These are phyloP conservation scores for Ailurus styani DNA, from an alignment of 2,113 vertebrate genomes.

Conservation along the genomic window DNA sequence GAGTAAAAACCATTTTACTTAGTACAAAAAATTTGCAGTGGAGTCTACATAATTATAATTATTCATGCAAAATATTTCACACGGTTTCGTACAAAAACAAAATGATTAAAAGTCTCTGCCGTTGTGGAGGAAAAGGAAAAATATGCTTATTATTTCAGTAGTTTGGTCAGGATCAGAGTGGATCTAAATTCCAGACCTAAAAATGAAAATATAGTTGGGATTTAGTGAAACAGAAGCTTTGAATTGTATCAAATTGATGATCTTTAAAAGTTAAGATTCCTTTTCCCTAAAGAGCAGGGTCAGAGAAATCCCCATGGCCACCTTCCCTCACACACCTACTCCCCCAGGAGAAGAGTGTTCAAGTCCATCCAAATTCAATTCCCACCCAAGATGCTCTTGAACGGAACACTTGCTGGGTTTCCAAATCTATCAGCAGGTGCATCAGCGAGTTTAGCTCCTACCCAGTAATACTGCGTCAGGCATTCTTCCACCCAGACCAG, in stretches of 20 bases:
- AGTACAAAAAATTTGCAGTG: slow-evolving; percentile 7
- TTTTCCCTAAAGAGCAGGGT: neutral
- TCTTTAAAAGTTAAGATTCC: neutral
- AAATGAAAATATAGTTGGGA: slow-evolving; percentile 22
- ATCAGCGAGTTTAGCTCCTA: neutral
- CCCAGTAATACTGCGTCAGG: neutral
- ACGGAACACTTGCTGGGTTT: neutral
- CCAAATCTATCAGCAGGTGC: neutral
- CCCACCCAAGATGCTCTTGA: neutral
- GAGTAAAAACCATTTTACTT: slow-evolving; percentile 67
- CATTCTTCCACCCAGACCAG: neutral
- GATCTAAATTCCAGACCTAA: slow-evolving; percentile 20
- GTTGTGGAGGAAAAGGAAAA: neutral
- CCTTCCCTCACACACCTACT: neutral
- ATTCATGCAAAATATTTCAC: slow-evolving; percentile 60
- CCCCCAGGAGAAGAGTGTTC: neutral
- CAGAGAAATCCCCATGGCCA: neutral
- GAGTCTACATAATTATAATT: slow-evolving; percentile 49
- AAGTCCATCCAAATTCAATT: neutral
- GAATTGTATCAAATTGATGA: neutral
- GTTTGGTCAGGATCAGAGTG: slow-evolving; percentile 12
- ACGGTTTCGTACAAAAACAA: slow-evolving; percentile 34
- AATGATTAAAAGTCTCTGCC: slow-evolving; percentile 37
- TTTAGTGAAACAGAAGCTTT: neutral
- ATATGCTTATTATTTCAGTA: neutral